Evolutionary conservation across 92 coral and sea anemone species (phyloP), one percentile per base, ranked within the genome.

Genomic region (Zoanthus sansibaricus): DNA sequence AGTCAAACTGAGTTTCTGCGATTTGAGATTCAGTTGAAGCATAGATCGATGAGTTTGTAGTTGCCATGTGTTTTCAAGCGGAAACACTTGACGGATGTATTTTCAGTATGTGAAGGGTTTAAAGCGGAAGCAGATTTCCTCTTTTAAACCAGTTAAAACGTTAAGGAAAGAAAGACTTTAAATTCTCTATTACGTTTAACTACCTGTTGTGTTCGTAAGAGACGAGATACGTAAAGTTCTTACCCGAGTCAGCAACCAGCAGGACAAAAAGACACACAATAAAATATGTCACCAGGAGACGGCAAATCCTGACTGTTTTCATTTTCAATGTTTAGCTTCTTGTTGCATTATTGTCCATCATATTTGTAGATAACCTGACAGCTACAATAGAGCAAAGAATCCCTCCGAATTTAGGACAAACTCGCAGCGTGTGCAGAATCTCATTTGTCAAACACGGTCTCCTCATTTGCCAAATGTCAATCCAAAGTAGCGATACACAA

Each of bases 391-490:
- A 7, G 75, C 46, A 25, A n/a, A 70, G 18, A 80, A 64, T 64
- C 66, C 66, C 61, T 52, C 73, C 49, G 59, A 62, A 37, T 69
- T 51, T 18, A 20, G 77, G 25, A 37, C 77, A 37, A 37, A 16
- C 55, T 16, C 54, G 52, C 77, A 37, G 51, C 77, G 54, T 72
- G 52, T 37, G 77, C 15, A 72, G 30, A 20, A 37, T 48, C 73
- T 80, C 85, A 80, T 16, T 47, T 45, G 55, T 44, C 59, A 37
- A 80, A 44, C n/a, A 80, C 42, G 75, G 47, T 47, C 62, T 20
- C 32, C 4, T 80, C 85, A 80, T 64, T 78, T 80, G 61, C 85
- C 42, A 80, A 66, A 67, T 80, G 85, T 64, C 85, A 80, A 62
- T 45, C 75, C 75, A 12, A 45, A 47, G 75, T 72, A 71, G 70